A percentile compares a stretch with the other conserved stretches of the same genome.
phyloP scores from a whole-genome alignment of 1,140 invertebrate genomes.

The Drosophila arizonae region DNA sequence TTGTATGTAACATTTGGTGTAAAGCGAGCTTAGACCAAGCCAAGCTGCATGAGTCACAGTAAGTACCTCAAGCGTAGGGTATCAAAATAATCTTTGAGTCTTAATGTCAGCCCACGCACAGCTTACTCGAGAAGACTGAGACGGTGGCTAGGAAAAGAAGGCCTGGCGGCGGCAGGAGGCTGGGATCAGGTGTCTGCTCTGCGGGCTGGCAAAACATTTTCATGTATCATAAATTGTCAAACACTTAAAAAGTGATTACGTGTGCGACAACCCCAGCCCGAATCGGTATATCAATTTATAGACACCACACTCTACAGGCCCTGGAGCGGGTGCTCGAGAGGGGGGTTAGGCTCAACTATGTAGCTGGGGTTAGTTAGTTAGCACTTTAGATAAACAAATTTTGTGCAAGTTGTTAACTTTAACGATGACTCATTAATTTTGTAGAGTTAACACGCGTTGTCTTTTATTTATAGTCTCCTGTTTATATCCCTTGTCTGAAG shows the following conservation, averaged over 20 bases:
- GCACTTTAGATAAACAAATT: slow-evolving; percentile 82
- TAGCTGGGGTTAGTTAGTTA: slow-evolving; percentile 33
- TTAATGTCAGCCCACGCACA: slow-evolving; percentile 51
- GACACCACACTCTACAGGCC: slow-evolving; percentile 5
- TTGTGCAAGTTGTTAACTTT: slow-evolving; percentile 81
- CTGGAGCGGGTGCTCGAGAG: neutral
- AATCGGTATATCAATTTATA: slow-evolving; percentile 76
- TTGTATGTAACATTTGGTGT: too few species aligned
- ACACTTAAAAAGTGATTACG: slow-evolving; percentile 82
- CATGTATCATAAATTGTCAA: slow-evolving; percentile 81
- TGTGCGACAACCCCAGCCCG: slow-evolving; percentile 48
- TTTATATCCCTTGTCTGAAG: slow-evolving; percentile 58
- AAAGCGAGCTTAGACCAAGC: neutral
- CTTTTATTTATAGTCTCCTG: slow-evolving; percentile 37
- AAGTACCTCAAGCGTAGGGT: neutral
- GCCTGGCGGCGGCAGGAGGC: neutral
- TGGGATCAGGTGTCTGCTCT: slow-evolving; percentile 33
- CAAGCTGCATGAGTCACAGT: neutral
- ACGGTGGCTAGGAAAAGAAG: neutral
- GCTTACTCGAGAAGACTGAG: neutral
- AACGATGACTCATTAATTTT: slow-evolving; percentile 81
- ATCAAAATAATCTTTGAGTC: slow-evolving; percentile 70
- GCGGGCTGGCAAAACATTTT: slow-evolving; percentile 59
- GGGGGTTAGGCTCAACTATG: neutral
- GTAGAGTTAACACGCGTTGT: slow-evolving; percentile 58